Evolutionary conservation across 2,797 vertebrate species (phyloP).

Genomic region (Argyrosomus regius): DNA sequence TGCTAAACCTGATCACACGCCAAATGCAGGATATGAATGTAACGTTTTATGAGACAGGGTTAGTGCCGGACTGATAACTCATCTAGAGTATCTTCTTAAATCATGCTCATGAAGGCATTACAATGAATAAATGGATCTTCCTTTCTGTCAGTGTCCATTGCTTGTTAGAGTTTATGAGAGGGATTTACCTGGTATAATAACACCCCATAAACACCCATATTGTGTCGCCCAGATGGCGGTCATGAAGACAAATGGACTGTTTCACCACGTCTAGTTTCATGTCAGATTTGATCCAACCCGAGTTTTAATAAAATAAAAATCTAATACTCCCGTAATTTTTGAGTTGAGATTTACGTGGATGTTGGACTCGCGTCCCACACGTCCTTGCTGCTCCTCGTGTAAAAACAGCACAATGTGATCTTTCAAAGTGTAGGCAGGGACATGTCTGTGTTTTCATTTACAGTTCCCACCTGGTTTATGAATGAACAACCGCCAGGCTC

Average conservation of each 20-base stretch:
- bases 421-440: slow-evolving; percentile 68
- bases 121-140: not conserved
- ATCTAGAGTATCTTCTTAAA: not conserved
- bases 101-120: slow-evolving; percentile 1
- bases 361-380: slow-evolving; percentile 20
- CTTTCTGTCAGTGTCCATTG: not conserved
- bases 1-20: not conserved
- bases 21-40: not conserved
- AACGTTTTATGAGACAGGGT: not conserved
- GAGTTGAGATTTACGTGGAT: not conserved
- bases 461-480: slow-evolving; percentile 83
- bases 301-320: not conserved
- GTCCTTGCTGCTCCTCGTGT: slow-evolving; percentile 46
- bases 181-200: slow-evolving; percentile 5
- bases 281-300: not conserved
- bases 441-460: slow-evolving; percentile 82
- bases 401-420: slow-evolving; percentile 76
- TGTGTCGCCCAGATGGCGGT: slow-evolving; percentile 57
- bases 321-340: not conserved
- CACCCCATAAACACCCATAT: slow-evolving; percentile 18
- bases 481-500: slow-evolving; percentile 82
- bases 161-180: slow-evolving; percentile 14
- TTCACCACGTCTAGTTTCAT: not conserved
- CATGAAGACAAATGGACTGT: slow-evolving; percentile 59
- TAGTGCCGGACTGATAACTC: slow-evolving; percentile 1